Evolutionary conservation across 2,113 vertebrate genomes (phyloP).

Genomic region (Chionis minor): DNA sequence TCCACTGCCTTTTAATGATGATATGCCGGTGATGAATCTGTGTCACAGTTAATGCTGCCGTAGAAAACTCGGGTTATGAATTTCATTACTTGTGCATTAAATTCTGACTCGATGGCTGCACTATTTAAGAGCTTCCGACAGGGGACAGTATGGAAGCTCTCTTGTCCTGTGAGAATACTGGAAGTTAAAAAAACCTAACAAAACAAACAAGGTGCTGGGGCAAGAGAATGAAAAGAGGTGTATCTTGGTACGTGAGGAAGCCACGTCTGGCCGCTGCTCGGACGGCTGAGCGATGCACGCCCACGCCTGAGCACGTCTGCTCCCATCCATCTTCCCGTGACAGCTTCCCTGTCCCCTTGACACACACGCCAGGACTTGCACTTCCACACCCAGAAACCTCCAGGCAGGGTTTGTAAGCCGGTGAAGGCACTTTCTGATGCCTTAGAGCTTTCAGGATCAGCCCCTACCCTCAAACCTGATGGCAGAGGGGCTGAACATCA

Average conservation of each 20-base stretch:
- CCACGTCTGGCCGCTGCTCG: background rate
- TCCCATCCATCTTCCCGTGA: background rate
- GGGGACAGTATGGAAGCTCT: slow-evolving; percentile 31
- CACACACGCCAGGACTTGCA: background rate
- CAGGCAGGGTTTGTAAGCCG: background rate
- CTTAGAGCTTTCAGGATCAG: background rate
- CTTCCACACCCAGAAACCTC: slow-evolving; percentile 23
- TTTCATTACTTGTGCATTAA: slow-evolving; percentile 48
- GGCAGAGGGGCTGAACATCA: background rate
- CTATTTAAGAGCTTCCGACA: slow-evolving; percentile 33
- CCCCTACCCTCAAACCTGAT: background rate
- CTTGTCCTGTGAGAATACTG: background rate
- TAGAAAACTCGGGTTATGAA: slow-evolving; percentile 33
- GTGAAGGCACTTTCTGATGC: background rate
- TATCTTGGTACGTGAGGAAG: background rate
- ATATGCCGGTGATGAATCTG: background rate
- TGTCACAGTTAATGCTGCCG: slow-evolving; percentile 15
- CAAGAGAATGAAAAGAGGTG: background rate
- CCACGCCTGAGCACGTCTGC: slow-evolving; percentile 14
- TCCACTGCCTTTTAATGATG: slow-evolving; percentile 55
- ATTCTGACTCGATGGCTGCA: slow-evolving; percentile 15
- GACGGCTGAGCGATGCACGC: background rate
- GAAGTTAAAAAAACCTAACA: background rate
- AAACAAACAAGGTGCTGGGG: background rate
- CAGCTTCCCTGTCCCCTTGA: background rate